These are phyloP conservation scores for Sinocyclocheilus rhinocerous DNA, from an alignment of 2,113 vertebrate species.

Conservation along the genomic window DNA sequence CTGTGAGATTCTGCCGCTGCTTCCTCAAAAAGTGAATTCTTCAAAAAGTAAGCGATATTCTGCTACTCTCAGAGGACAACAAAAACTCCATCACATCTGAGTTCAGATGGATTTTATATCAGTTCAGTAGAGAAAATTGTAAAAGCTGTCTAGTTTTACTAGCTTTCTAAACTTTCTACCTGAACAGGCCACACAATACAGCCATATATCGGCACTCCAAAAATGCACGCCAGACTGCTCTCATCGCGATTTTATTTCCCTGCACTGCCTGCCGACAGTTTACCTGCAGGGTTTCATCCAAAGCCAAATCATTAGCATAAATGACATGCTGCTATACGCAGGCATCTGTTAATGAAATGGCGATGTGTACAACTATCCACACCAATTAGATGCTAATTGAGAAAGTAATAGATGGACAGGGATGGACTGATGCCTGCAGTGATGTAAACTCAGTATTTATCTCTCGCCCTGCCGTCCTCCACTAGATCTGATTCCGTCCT, in stretches of 20 bases:
- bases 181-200: neutral
- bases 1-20: neutral
- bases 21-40: neutral
- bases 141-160: neutral
- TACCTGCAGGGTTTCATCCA: constrained; percentile 16
- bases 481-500: neutral
- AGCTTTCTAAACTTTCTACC: neutral
- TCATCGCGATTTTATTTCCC: neutral
- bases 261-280: neutral
- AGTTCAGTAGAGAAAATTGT: neutral
- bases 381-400: constrained; percentile 69
- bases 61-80: constrained; percentile 1
- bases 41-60: neutral
- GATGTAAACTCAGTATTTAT: neutral
- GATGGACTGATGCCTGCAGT: neutral
- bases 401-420: constrained; percentile 60
- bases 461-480: neutral
- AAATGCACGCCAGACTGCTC: neutral
- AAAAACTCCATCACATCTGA: constrained; percentile 16
- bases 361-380: constrained; percentile 63
- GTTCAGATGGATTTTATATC: neutral
- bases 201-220: neutral
- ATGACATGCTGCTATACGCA: constrained; percentile 52
- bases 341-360: constrained; percentile 68
- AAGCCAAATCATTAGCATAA: constrained; percentile 63